A percentile compares a stretch with the other conserved stretches of the same genome.
phyloP scores from a whole-genome alignment of 2,113 vertebrate genomes.

The Stigmatopora argus region DNA sequence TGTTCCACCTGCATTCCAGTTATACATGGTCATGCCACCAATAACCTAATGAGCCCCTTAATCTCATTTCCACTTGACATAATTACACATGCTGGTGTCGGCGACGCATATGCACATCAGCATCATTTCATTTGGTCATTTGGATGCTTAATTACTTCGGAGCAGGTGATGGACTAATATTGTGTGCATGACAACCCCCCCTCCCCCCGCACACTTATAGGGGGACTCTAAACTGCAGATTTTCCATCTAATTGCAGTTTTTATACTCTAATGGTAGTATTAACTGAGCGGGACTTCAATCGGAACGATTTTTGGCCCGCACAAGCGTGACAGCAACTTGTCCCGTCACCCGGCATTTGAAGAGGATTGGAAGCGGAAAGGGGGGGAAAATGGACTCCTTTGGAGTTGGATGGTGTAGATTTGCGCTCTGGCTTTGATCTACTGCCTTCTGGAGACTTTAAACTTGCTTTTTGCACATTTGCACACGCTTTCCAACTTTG shows the following conservation, averaged over 20 bases:
- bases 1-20: background rate
- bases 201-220: background rate
- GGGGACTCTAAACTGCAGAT: conserved; percentile 7
- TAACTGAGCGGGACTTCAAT: conserved; percentile 40
- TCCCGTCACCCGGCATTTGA: conserved; percentile 18
- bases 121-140: background rate
- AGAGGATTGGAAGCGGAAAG: conserved; percentile 39
- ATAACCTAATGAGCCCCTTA: background rate
- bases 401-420: conserved; percentile 56
- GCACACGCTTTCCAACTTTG: too few species aligned
- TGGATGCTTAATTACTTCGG: conserved; percentile 1
- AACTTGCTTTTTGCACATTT: background rate
- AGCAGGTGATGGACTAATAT: conserved; percentile 3
- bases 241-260: conserved; percentile 47
- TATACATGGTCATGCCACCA: background rate
- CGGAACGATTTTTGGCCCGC: conserved; percentile 37
- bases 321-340: conserved; percentile 33
- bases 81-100: background rate
- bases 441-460: conserved; percentile 4
- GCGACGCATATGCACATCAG: background rate
- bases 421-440: conserved; percentile 48
- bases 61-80: background rate
- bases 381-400: conserved; percentile 34
- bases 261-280: conserved; percentile 37
- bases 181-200: background rate